Percentiles rank a stretch among this genome's conserved stretches.
phyloP scores from a whole-genome alignment of 2,797 vertebrate species.

The Lindbergichthys nudifrons region DNA sequence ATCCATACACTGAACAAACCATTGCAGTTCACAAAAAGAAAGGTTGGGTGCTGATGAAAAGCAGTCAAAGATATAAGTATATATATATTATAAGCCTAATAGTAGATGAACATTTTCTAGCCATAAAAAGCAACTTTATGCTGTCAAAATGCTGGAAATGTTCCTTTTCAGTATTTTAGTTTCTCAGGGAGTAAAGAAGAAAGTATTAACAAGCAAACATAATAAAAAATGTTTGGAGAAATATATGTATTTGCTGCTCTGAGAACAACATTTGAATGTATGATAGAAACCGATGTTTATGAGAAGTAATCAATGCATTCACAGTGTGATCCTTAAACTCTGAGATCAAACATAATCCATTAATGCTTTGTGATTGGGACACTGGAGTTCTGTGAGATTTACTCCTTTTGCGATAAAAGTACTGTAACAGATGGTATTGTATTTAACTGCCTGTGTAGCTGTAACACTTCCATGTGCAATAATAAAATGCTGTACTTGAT shows the following conservation, averaged over 20 bases:
- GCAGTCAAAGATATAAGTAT: slow-evolving; percentile 7
- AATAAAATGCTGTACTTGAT: slow-evolving; percentile 48
- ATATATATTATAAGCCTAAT: slow-evolving; percentile 4
- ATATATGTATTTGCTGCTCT: slow-evolving; percentile 29
- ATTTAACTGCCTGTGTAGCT: slow-evolving; percentile 26
- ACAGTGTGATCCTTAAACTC: slow-evolving; percentile 27
- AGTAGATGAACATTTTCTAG: slow-evolving; percentile 27
- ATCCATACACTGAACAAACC: slow-evolving; percentile 12
- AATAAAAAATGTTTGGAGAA: slow-evolving; percentile 20
- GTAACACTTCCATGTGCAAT: slow-evolving; percentile 66
- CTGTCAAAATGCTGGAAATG: slow-evolving; percentile 37
- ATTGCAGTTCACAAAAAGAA: slow-evolving; percentile 15
- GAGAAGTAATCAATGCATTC: slow-evolving; percentile 7
- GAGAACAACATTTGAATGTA: slow-evolving; percentile 31
- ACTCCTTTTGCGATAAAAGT: slow-evolving; percentile 12
- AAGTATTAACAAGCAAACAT: slow-evolving; percentile 34
- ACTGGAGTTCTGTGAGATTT: slow-evolving; percentile 30
- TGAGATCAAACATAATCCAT: slow-evolving; percentile 28
- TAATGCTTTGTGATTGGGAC: slow-evolving; percentile 30
- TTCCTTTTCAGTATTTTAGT: slow-evolving; percentile 58
- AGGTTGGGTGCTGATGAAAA: slow-evolving; percentile 35
- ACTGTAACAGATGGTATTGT: slow-evolving; percentile 11
- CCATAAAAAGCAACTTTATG: slow-evolving; percentile 46
- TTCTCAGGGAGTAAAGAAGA: slow-evolving; percentile 72
- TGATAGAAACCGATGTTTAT: slow-evolving; percentile 21